phyloP scores from a whole-genome alignment of 1,140 invertebrate species.

The Cyclina sinensis region DNA sequence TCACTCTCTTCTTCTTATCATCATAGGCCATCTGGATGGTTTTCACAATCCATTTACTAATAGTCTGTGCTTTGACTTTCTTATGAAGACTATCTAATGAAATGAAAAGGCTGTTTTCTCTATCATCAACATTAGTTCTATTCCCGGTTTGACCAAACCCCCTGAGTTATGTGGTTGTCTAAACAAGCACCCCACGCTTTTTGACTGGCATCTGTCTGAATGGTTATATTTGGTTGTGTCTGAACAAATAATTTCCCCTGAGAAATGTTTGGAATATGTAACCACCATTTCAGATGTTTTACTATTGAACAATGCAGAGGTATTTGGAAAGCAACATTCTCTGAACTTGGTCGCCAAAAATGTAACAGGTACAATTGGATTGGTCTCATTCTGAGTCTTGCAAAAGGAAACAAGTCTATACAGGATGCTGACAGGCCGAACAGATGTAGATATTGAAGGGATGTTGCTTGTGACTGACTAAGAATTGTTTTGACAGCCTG shows the following conservation, averaged over 20 bases:
- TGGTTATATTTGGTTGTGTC: too few relatives aligned
- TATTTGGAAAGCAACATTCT: neutral
- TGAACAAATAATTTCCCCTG: too few relatives aligned
- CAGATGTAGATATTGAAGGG: neutral
- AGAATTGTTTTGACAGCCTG: neutral
- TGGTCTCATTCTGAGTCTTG: slow-evolving; percentile 16
- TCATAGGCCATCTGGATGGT: too few relatives aligned
- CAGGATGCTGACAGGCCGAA: slow-evolving; percentile 14
- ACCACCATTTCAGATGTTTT: slow-evolving; percentile 51
- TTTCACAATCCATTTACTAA: slow-evolving; percentile 20
- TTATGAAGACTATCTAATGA: slow-evolving; percentile 9
- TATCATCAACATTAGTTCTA: slow-evolving; percentile 4
- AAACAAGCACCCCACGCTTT: neutral
- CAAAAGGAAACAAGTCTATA: slow-evolving; percentile 52
- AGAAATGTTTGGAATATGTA: neutral
- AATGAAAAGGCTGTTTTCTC: too few relatives aligned
- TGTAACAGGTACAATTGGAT: slow-evolving; percentile 30
- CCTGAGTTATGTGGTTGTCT: neutral
- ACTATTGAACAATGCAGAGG: neutral
- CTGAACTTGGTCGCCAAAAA: too few relatives aligned
- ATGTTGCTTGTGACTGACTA: neutral
- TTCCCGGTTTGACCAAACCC: too few relatives aligned
- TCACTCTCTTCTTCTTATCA: slow-evolving; percentile 14
- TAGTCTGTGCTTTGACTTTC: slow-evolving; percentile 2
- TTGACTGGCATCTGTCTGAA: neutral